Evolutionary conservation across 2,888 invertebrate genomes (phyloP).

Genomic region (Dermolepida albohirtum): DNA sequence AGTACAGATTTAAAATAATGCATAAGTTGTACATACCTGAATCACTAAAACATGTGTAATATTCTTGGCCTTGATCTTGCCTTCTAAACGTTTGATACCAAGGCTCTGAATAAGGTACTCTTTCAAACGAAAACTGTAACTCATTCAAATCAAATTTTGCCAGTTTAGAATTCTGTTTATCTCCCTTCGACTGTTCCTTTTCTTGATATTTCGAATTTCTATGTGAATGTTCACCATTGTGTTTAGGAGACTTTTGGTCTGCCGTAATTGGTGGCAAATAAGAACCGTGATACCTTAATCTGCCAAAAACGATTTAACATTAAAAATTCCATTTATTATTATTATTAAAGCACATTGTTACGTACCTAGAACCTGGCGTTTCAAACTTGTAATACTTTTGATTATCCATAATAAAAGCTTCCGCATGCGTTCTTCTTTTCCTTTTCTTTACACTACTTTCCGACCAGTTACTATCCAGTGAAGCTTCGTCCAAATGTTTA

Average conservation of each 20-base stretch:
- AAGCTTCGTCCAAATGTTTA: constrained; percentile 43
- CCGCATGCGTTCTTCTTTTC: constrained; percentile 69
- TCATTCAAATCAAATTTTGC: constrained; percentile 69
- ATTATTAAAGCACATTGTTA: constrained; percentile 32
- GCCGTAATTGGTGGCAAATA: constrained; percentile 55
- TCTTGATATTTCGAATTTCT: constrained; percentile 59
- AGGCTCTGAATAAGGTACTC: constrained; percentile 77
- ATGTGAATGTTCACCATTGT: constrained; percentile 55
- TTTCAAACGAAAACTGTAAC: constrained; percentile 81
- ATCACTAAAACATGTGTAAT: constrained; percentile 70
- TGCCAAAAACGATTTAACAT: constrained; percentile 45
- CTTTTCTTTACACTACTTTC: constrained; percentile 55
- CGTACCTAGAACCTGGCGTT: constrained; percentile 66
- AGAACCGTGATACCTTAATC: constrained; percentile 63
- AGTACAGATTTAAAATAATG: too few species aligned
- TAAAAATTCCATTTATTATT: neutral
- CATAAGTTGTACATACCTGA: constrained; percentile 60
- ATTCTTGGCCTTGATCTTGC: constrained; percentile 78
- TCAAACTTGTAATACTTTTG: constrained; percentile 70
- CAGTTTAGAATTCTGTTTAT: constrained; percentile 52
- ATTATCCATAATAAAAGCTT: constrained; percentile 71
- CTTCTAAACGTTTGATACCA: constrained; percentile 85
- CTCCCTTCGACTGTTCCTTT: constrained; percentile 56
- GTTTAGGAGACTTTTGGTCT: constrained; percentile 49
- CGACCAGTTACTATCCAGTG: constrained; percentile 58